Evolutionary conservation across 2,888 invertebrate species (phyloP).

Genomic region (Pterobdella sp.): DNA sequence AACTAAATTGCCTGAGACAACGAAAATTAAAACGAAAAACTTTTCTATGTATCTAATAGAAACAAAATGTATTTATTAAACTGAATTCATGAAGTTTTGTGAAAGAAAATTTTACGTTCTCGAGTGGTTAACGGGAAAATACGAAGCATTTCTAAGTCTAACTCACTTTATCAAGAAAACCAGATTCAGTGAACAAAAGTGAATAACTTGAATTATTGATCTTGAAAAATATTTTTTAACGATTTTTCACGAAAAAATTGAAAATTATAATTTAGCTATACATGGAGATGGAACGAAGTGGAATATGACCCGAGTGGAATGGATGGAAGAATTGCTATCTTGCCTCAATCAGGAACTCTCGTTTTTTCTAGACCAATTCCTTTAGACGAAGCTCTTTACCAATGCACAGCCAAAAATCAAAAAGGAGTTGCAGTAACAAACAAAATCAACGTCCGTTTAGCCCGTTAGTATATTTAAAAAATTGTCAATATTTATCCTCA

Average conservation of each 20-base stretch:
- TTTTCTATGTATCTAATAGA: no score
- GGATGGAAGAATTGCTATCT: slow-evolving; percentile 86
- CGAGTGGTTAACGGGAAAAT: no score
- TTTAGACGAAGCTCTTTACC: slow-evolving; percentile 87
- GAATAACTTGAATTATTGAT: neutral
- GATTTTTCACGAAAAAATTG: neutral
- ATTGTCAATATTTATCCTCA: no score
- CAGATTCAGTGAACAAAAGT: no score
- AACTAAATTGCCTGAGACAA: no score
- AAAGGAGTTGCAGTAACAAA: slow-evolving; percentile 35
- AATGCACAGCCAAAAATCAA: slow-evolving; percentile 68
- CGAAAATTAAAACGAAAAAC: no score
- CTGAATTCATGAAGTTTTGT: no score
- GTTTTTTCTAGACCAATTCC: slow-evolving; percentile 79
- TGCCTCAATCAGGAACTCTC: slow-evolving; percentile 77
- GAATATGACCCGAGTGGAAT: slow-evolving; percentile 88
- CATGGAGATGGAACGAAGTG: slow-evolving; percentile 38
- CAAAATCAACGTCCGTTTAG: slow-evolving; percentile 33
- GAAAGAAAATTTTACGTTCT: no score
- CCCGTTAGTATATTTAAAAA: slow-evolving; percentile 30
- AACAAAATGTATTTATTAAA: no score
- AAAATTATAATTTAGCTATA: slow-evolving; percentile 32
- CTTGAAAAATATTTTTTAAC: neutral
- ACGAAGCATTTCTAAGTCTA: no score
- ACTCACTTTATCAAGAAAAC: no score